Conservation (phyloP, 37 sponge, comb jelly and placozoan species). For the Petrosia ficiformis region DNA sequence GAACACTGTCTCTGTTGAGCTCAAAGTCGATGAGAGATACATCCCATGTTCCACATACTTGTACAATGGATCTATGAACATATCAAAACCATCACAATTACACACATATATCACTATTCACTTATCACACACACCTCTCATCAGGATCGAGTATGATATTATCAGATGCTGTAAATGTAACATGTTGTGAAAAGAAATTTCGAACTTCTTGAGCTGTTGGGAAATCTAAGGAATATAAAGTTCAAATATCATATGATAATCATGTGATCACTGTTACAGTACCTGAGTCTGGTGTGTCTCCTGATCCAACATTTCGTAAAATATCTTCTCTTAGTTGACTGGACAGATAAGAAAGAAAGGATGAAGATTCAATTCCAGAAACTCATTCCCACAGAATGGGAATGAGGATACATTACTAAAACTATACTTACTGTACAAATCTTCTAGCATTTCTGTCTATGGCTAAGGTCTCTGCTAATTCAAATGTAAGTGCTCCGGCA, state of each 20-base stretch:
- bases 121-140: too few species aligned
- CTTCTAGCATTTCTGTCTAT: neutral
- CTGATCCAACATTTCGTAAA: neutral
- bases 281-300: neutral
- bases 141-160: neutral
- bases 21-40: neutral
- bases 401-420: neutral
- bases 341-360: neutral
- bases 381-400: too few species aligned
- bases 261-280: neutral
- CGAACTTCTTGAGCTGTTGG: neutral
- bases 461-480: neutral
- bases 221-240: neutral
- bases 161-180: neutral
- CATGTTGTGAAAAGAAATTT: neutral
- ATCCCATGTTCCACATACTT: constrained; percentile 3
- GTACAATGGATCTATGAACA: constrained; percentile 1
- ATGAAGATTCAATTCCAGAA: too few species aligned
- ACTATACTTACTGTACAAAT: neutral
- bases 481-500: too few species aligned
- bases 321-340: neutral
- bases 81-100: neutral
- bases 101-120: too few species aligned
- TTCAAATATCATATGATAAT: neutral
- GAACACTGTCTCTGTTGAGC: neutral